A percentile compares a stretch with the other conserved stretches of the same genome.
Evolutionary conservation across 2,888 invertebrate species (phyloP).

Genomic region (Hirudinaria manillensis): DNA sequence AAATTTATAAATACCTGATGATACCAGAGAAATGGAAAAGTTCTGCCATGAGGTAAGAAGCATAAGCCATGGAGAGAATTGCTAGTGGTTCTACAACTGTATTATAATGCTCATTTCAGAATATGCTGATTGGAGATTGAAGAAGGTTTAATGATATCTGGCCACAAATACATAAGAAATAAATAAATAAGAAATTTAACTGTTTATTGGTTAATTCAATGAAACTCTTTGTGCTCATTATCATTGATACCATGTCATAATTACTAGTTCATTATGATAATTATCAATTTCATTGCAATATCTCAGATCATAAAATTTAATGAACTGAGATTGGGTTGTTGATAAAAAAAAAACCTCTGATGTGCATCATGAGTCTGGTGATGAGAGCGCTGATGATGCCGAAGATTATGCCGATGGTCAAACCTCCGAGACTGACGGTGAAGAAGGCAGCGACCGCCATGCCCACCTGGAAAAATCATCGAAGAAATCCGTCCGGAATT

Average conservation of each 20-base stretch:
- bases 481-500: neutral
- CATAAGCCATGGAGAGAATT: slow-evolving; percentile 58
- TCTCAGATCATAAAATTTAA: no score
- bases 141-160: no score
- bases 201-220: no score
- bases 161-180: neutral
- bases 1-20: slow-evolving; percentile 51
- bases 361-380: slow-evolving; percentile 52
- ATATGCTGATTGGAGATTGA: no score
- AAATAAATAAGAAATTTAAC: neutral
- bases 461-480: slow-evolving; percentile 47
- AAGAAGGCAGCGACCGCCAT: slow-evolving; percentile 58
- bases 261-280: no score
- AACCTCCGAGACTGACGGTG: slow-evolving; percentile 57
- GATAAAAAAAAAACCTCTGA: slow-evolving; percentile 46
- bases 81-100: slow-evolving; percentile 60
- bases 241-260: no score
- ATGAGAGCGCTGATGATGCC: slow-evolving; percentile 56
- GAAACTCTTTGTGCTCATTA: no score
- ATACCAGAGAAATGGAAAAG: slow-evolving; percentile 61
- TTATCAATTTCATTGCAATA: no score
- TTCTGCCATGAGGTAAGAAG: slow-evolving; percentile 59
- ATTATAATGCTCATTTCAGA: slow-evolving; percentile 34
- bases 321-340: neutral
- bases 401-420: slow-evolving; percentile 56